Percentiles rank a stretch among this genome's conserved stretches.
Conservation (phyloP, 2,888 invertebrate genomes). For the Andrena hattorfiana region DNA sequence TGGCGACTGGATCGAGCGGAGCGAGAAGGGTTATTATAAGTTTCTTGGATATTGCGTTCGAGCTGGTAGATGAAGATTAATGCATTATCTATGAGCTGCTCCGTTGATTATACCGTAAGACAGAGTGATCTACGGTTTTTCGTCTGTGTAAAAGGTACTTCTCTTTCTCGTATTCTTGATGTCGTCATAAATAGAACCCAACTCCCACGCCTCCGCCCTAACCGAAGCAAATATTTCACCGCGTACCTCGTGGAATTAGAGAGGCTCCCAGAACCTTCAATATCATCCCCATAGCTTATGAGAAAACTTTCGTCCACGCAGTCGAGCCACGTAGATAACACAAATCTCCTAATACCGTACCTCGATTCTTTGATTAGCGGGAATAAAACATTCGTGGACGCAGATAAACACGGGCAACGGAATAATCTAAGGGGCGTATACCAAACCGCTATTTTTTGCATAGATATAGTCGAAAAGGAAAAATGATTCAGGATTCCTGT, state of each 20-base stretch:
- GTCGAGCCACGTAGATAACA: neutral
- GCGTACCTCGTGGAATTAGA: constrained; percentile 10
- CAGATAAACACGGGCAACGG: neutral
- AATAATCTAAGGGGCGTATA: neutral
- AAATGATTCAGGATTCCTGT: too few relatives aligned
- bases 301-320: constrained; percentile 31
- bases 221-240: neutral
- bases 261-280: constrained; percentile 19
- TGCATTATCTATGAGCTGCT: too few relatives aligned
- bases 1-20: too few relatives aligned
- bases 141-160: neutral
- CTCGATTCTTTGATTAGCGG: neutral
- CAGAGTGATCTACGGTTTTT: neutral
- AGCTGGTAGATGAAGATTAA: too few relatives aligned
- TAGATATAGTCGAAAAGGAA: too few relatives aligned
- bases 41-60: too few relatives aligned
- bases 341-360: neutral
- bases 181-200: neutral
- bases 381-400: neutral
- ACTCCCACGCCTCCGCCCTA: neutral
- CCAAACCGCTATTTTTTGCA: too few relatives aligned
- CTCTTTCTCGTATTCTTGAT: neutral
- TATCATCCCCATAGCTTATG: constrained; percentile 9
- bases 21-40: too few relatives aligned
- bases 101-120: too few relatives aligned